Percentiles rank a stretch among this genome's conserved stretches.
These are phyloP conservation scores for Pegoplata infirma DNA, from an alignment of 2,888 invertebrate species.

Conservation along the genomic window DNA sequence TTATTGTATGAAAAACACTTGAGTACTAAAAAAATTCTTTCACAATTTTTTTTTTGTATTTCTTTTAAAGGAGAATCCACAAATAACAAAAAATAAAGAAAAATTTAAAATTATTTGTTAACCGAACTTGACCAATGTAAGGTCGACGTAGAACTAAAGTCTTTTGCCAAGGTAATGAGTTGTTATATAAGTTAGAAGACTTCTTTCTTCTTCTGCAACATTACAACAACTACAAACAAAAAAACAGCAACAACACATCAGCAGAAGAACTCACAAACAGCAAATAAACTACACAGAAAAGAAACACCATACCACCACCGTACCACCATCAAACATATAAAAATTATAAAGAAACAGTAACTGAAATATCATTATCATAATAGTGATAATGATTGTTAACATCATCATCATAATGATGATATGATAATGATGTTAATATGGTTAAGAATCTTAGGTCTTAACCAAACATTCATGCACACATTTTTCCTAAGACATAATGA, in stretches of 20 bases:
- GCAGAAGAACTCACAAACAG: constrained; percentile 54
- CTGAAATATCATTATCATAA: constrained; percentile 28
- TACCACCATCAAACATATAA: constrained; percentile 22
- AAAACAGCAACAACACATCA: constrained; percentile 51
- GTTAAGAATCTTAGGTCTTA: constrained; percentile 1
- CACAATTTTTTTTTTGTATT: background rate
- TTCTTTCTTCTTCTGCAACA: constrained; percentile 69
- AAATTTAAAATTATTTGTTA: constrained; percentile 50
- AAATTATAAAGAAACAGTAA: constrained; percentile 21
- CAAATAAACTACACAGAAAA: too few relatives aligned
- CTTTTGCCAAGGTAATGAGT: constrained; percentile 77
- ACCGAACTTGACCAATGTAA: constrained; percentile 77
- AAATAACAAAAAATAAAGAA: constrained; percentile 11
- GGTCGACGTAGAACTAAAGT: constrained; percentile 78
- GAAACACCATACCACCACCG: constrained; percentile 34
- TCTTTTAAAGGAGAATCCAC: constrained; percentile 1
- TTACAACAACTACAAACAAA: constrained; percentile 50
- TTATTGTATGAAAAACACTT: constrained; percentile 17
- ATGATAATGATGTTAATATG: too few relatives aligned
- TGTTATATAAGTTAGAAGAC: constrained; percentile 78
- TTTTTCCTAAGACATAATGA: background rate
- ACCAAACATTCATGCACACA: background rate
- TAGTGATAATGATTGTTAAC: constrained; percentile 13
- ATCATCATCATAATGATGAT: constrained; percentile 29
- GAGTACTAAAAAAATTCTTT: too few relatives aligned